Conservation (phyloP, 2,888 invertebrate species). For the Theretra japonica region DNA sequence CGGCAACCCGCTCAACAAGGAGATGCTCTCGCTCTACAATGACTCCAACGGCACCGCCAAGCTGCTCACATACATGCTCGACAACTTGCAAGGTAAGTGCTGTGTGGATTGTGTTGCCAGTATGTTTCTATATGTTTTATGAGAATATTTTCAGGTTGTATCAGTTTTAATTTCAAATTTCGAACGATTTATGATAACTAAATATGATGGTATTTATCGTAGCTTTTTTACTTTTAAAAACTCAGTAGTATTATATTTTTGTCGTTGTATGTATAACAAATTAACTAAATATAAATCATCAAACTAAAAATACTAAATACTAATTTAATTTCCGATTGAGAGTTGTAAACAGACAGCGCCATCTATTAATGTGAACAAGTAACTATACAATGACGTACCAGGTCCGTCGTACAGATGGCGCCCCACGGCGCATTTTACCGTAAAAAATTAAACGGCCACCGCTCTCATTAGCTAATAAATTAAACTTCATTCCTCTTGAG, state of each 20-base stretch:
- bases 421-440: background rate
- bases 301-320: background rate
- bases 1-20: constrained; percentile 97
- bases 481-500: constrained; percentile 18
- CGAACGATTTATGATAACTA: background rate
- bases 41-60: constrained; percentile 97
- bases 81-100: constrained; percentile 95
- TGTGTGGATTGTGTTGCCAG: background rate
- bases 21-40: constrained; percentile 95
- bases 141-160: background rate
- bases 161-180: background rate
- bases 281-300: background rate
- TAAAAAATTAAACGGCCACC: background rate
- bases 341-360: constrained; percentile 6
- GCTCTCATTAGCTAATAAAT: constrained; percentile 26
- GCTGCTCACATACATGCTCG: constrained; percentile 96
- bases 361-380: background rate
- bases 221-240: no score
- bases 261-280: no score
- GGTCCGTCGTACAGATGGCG: background rate
- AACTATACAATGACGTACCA: background rate
- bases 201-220: no score
- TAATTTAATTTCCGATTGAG: background rate
- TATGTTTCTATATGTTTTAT: no score
- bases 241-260: no score